Evolutionary conservation across 2,113 vertebrate genomes (phyloP).

Genomic region (Alouatta palliata): DNA sequence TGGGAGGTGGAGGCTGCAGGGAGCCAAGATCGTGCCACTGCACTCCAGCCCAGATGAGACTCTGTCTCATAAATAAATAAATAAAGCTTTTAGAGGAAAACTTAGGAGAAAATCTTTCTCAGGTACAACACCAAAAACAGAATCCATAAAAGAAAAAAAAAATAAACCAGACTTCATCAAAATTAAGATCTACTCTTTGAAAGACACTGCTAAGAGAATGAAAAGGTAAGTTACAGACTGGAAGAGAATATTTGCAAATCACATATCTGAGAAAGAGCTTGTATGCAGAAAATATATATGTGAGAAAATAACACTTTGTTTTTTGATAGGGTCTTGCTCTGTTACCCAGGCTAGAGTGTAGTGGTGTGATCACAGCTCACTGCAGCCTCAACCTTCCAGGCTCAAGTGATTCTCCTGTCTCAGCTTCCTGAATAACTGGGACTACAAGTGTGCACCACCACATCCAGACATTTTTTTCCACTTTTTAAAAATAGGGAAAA

Average conservation of each 20-base stretch:
- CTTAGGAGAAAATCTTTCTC: conserved; percentile 3
- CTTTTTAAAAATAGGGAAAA: neutral
- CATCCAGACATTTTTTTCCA: too few species aligned
- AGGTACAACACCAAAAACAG: neutral
- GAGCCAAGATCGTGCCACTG: neutral
- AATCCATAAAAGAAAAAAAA: neutral
- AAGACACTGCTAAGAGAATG: neutral
- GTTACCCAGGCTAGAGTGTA: too few species aligned
- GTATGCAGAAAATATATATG: neutral
- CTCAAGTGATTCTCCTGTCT: too few species aligned
- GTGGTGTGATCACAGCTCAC: too few species aligned
- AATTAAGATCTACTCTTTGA: neutral
- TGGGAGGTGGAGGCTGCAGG: neutral
- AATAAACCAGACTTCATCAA: neutral
- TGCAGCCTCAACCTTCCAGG: too few species aligned
- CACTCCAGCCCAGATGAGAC: neutral
- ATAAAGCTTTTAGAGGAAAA: neutral
- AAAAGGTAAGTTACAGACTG: neutral
- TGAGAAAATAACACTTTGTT: neutral
- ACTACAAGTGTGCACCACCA: too few species aligned
- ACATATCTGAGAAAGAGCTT: neutral
- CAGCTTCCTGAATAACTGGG: too few species aligned
- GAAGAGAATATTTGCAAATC: conserved; percentile 17
- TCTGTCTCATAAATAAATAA: neutral
- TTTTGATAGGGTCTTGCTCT: too few species aligned